Base-by-base conservation (phyloP, 2,113 vertebrate genomes). In the Rhinoptilus africanus region DNA sequence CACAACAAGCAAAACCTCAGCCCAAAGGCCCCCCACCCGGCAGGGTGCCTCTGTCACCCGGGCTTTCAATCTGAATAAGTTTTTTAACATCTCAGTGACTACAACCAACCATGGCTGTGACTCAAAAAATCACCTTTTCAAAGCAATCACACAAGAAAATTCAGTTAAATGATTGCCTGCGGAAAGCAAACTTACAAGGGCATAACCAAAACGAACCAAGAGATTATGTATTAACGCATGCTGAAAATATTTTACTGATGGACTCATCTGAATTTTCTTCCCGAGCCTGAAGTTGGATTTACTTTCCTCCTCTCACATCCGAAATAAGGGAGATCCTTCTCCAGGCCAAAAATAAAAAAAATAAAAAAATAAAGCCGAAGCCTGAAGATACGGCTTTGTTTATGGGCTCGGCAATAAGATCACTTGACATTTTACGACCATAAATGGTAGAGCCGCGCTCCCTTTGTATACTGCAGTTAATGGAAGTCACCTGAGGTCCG, bases 361-460 rank as follows among this genome's bases (percentile, higher is more conserved):
- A 76, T 45, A 13, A 15, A 21, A 51, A 10, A 30, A 12, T 20
- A 81, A 88, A 95, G 64, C 43, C 4, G 6, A 50, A 92, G 94
- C 75, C 87, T 64, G 89, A 24, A 88, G 91, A 92, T 76, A 78
- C 68, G 5, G 83, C 72, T 96, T 86, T 93, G 94, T 94, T 96
- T 93, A 93, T 30, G 63, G 72, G 92, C 80, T 88, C 86, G 3
- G 87, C 82, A 80, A 57, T 60, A 91, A 83, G 94, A 93, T 73
- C 92, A 34, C 94, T 97, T 56, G 87, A 88, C 92, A 93, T 82
- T 97, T 96, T 83, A 95, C 92, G 96, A 89, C 98, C 98, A 98
- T 98, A 98, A 98, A 98, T 98, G 98, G 98, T 92, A 98, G 98
- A 96, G 92, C 88, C n/a, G 74, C 41, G 72, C 53, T 95, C 75